A percentile compares a stretch with the other conserved stretches of the same genome.
Evolutionary conservation across 2,888 invertebrate species (phyloP).

Genomic region (Apodemia zela): DNA sequence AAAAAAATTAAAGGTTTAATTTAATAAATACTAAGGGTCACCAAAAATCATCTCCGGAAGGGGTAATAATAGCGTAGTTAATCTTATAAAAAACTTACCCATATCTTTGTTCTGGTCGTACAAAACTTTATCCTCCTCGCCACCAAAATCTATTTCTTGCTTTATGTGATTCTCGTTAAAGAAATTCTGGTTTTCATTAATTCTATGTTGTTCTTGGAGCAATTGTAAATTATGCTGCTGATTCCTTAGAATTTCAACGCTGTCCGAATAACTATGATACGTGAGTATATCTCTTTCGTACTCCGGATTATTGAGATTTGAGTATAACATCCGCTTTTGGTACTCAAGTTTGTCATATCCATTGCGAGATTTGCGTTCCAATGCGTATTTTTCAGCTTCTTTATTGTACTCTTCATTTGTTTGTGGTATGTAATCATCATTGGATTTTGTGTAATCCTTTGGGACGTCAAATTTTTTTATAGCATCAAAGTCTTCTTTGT

Average conservation of each 20-base stretch:
- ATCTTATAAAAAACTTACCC: slow-evolving; percentile 22
- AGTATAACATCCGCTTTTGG: slow-evolving; percentile 43
- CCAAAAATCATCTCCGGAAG: too few relatives aligned
- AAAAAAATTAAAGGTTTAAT: too few relatives aligned
- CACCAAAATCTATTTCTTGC: slow-evolving; percentile 57
- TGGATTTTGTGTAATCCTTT: slow-evolving; percentile 58
- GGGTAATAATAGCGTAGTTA: too few relatives aligned
- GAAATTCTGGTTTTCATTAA: slow-evolving; percentile 60
- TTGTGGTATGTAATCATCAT: slow-evolving; percentile 61
- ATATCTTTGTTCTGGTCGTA: slow-evolving; percentile 57
- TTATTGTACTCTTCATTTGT: slow-evolving; percentile 70
- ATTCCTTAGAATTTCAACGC: slow-evolving; percentile 54
- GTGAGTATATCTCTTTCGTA: slow-evolving; percentile 37
- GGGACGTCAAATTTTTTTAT: slow-evolving; percentile 47
- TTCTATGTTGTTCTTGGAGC: slow-evolving; percentile 58
- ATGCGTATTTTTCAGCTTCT: slow-evolving; percentile 65
- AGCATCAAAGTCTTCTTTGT: slow-evolving; percentile 34
- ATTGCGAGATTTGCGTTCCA: slow-evolving; percentile 56
- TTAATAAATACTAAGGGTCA: too few relatives aligned
- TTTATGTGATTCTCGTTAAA: slow-evolving; percentile 68
- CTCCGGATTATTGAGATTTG: slow-evolving; percentile 40
- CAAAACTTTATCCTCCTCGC: slow-evolving; percentile 59
- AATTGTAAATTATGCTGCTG: slow-evolving; percentile 67
- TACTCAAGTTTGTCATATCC: slow-evolving; percentile 51
- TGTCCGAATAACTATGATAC: slow-evolving; percentile 48